These are phyloP conservation scores for Clanis bilineata DNA, from an alignment of 2,888 invertebrate genomes.

Conservation along the genomic window DNA sequence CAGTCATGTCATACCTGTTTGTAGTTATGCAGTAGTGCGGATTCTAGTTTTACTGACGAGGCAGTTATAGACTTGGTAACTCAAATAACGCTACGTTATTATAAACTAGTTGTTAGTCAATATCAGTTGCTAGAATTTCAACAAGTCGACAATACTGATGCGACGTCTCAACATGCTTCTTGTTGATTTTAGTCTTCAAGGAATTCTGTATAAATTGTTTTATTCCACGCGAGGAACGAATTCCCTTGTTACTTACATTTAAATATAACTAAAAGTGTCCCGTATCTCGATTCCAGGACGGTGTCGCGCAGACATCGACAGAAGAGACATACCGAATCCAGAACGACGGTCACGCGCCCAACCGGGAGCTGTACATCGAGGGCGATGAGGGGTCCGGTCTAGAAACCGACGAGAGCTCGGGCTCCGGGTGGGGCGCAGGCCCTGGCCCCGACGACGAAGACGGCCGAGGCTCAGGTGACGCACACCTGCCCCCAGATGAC, in stretches of 20 bases:
- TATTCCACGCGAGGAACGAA: not conserved
- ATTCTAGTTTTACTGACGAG: not conserved
- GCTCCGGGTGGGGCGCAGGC: constrained; percentile 89
- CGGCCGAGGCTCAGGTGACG: constrained; percentile 74
- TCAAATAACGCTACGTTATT: not conserved
- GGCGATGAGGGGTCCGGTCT: constrained; percentile 88
- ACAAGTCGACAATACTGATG: too few species aligned
- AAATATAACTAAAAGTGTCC: not conserved
- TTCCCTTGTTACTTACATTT: not conserved
- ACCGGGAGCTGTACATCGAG: constrained; percentile 88
- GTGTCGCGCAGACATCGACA: constrained; percentile 55
- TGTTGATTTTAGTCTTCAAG: not conserved
- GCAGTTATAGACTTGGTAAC: not conserved
- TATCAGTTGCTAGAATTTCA: too few species aligned
- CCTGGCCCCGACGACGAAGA: constrained; percentile 90
- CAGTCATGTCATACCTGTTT: not conserved
- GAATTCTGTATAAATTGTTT: not conserved
- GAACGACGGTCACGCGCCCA: constrained; percentile 70
- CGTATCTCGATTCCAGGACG: constrained; percentile 58
- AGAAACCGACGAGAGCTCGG: constrained; percentile 91
- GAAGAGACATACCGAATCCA: constrained; percentile 55
- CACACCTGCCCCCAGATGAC: constrained; percentile 65
- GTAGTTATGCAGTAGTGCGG: not conserved
- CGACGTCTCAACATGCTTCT: not conserved
- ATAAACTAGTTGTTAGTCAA: not conserved